Evolutionary conservation across 2,888 invertebrate species (phyloP), one percentile per base, ranked within the genome.

Genomic region (Leptopilina myrica): DNA sequence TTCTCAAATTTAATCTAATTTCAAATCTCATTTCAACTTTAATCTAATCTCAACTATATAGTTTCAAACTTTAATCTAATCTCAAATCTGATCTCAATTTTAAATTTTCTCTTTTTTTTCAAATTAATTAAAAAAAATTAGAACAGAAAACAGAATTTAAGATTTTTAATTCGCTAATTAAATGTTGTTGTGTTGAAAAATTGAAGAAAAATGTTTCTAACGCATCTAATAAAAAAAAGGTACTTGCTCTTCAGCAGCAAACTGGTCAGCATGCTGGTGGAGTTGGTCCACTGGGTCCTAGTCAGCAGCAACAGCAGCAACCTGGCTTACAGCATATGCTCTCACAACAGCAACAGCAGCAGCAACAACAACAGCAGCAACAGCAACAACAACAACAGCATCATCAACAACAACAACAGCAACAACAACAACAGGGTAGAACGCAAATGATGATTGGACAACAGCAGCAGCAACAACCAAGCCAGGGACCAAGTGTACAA

Each of bases 371-470:
- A 64, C 92, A 92, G 69, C 92, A 90, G 80, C 92, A 92, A 76
- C 92, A 91, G 33, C 91, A 91, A 6, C 90, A 90, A 6, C 90
- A 90, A 11, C 92, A 91, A 56, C 91, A 91, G n/a, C 91, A 90
- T 46, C 90, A 92, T 78, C 90, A 62, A 49, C 49, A 49, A 11
- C 49, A 49, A 11, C 67, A 91, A 76, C 93, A 93, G 86, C 94
- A 94, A 90, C 33, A 33, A 5, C 92, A 94, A 83, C 93, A 93
- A 85, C 95, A 95, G 90, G 94, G 93, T 14, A 90, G 92, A 77
- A 87, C 90, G 87, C 92, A 92, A 78, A 92, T 92, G 84, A 92
- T 92, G 78, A 90, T 89, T 5, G 90, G 91, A 89, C 92, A 86
- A 80, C 90, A 85, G 87, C 88, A 92, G 88, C 85, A 85, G 82